These are phyloP conservation scores for Brienomyrus brachyistius DNA, from an alignment of 2,113 vertebrate species.

Conservation along the genomic window DNA sequence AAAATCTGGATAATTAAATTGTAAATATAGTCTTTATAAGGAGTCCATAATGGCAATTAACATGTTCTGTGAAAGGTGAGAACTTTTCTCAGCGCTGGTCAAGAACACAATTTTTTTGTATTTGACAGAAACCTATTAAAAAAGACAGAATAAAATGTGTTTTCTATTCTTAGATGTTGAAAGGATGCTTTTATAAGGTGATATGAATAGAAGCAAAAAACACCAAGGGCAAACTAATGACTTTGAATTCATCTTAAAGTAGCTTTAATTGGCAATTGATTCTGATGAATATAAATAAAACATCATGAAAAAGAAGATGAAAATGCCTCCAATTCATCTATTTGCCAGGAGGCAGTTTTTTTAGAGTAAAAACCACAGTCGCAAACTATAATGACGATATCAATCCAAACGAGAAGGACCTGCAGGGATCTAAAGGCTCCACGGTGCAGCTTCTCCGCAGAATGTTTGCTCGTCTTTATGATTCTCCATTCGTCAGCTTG, in stretches of 20 bases:
- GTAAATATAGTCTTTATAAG: constrained; percentile 68
- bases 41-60: constrained; percentile 64
- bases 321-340: constrained; percentile 44
- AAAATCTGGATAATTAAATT: constrained; percentile 70
- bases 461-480: not conserved
- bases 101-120: constrained; percentile 50
- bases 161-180: constrained; percentile 58
- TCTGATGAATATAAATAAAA: constrained; percentile 51
- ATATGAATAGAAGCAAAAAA: constrained; percentile 63
- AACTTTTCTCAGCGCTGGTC: constrained; percentile 63
- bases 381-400: constrained; percentile 43
- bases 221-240: constrained; percentile 62
- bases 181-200: constrained; percentile 66
- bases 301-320: constrained; percentile 42
- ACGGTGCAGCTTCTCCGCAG: not conserved
- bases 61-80: constrained; percentile 65
- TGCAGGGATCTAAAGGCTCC: not conserved
- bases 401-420: constrained; percentile 37
- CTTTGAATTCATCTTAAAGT: constrained; percentile 55
- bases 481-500: not conserved
- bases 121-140: constrained; percentile 63
- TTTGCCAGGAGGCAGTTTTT: constrained; percentile 50
- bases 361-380: constrained; percentile 44
- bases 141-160: constrained; percentile 62
- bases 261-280: constrained; percentile 59